Percentiles rank a stretch among this genome's conserved stretches.
phyloP scores from a whole-genome alignment of 2,797 vertebrate species.

The Falco naumanni region DNA sequence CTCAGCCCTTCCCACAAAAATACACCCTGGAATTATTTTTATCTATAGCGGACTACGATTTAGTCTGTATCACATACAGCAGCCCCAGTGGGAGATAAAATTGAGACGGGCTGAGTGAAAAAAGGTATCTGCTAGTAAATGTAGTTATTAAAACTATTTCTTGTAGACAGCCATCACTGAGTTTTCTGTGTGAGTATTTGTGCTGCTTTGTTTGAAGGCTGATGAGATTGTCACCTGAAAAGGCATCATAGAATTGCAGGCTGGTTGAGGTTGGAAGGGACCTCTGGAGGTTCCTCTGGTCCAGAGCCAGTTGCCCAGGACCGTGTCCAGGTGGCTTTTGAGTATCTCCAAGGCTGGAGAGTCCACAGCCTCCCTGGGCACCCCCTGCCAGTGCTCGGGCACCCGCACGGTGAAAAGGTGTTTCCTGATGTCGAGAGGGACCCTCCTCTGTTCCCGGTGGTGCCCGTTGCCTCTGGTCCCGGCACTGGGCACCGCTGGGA shows the following conservation, averaged over 20 bases:
- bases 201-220: background rate
- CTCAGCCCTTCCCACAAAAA: background rate
- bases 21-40: background rate
- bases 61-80: rapidly evolving
- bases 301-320: background rate
- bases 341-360: background rate
- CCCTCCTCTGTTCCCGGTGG: background rate
- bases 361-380: background rate
- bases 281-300: background rate
- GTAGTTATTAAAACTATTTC: background rate
- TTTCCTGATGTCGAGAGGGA: background rate
- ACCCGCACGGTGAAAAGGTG: background rate
- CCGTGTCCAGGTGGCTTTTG: background rate
- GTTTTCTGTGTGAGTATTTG: background rate
- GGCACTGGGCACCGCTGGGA: background rate
- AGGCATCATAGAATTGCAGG: too few species aligned
- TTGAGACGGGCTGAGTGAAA: background rate
- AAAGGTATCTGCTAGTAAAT: background rate
- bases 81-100: background rate
- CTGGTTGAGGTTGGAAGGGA: background rate
- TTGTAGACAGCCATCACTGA: rapidly evolving
- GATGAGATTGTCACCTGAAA: background rate
- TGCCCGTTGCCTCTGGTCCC: background rate
- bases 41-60: background rate
- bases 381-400: background rate